A percentile compares a stretch with the other conserved stretches of the same genome.
Conservation (phyloP, 2,797 vertebrate genomes). For the Glossophaga mutica region DNA sequence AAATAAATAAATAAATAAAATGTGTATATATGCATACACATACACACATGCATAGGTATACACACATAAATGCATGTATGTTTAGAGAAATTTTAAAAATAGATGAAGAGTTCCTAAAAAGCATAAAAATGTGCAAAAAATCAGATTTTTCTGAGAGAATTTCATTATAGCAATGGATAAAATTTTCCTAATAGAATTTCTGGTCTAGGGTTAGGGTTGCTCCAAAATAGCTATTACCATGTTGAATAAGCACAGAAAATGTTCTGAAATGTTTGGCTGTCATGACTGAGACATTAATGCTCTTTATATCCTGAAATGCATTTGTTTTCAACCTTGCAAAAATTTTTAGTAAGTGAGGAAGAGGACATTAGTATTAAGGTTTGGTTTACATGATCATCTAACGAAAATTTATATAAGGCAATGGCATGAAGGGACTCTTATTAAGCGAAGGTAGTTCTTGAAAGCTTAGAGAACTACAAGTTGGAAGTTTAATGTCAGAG, state of each 20-base stretch:
- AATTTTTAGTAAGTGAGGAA: not conserved
- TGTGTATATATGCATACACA: not conserved
- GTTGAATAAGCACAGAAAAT: not conserved
- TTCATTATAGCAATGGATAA: not conserved
- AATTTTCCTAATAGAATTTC: not conserved
- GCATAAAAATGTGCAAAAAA: not conserved
- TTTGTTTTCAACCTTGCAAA: not conserved
- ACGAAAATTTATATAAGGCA: not conserved
- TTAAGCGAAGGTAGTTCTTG: not conserved
- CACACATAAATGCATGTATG: not conserved
- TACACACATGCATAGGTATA: not conserved
- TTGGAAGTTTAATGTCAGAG: not conserved
- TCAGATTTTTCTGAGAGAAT: not conserved
- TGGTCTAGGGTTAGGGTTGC: not conserved
- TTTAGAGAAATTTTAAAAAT: not conserved
- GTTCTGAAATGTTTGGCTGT: not conserved
- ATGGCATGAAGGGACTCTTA: not conserved
- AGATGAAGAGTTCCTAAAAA: not conserved
- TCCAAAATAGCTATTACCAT: not conserved
- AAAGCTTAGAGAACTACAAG: not conserved
- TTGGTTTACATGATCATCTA: not conserved
- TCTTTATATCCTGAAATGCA: constrained; percentile 26
- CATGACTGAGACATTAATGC: not conserved
- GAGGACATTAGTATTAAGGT: not conserved
- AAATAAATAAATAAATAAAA: not conserved